phyloP scores from a whole-genome alignment of 2,888 invertebrate species.

The Petrophora chlorosata region DNA sequence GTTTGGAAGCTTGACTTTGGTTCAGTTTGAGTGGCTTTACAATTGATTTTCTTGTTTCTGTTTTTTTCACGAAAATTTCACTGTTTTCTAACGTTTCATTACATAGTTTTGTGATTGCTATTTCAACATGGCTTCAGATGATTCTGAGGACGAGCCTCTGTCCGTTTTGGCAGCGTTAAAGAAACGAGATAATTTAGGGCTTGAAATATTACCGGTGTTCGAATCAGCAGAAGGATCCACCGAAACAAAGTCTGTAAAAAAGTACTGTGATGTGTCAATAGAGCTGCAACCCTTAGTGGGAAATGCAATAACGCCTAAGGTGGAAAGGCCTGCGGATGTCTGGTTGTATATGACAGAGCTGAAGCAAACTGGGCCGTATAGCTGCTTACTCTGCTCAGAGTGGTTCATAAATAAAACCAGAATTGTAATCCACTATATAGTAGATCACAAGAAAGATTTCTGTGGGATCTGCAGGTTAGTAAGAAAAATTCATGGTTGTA shows the following conservation, averaged over 20 bases:
- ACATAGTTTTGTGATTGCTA: no score
- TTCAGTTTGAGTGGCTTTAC: no score
- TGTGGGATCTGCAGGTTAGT: slow-evolving; percentile 79
- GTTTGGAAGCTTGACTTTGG: no score
- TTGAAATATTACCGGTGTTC: slow-evolving; percentile 29
- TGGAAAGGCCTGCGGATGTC: slow-evolving; percentile 71
- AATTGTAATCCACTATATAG: slow-evolving; percentile 74
- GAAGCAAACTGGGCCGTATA: slow-evolving; percentile 73
- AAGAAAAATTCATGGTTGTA: no score
- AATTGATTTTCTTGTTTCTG: no score
- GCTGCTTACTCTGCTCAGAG: slow-evolving; percentile 73
- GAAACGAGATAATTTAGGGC: slow-evolving; percentile 36
- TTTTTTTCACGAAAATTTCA: no score
- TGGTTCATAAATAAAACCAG: slow-evolving; percentile 78
- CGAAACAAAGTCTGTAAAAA: slow-evolving; percentile 45
- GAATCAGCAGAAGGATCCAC: no score
- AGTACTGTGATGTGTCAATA: slow-evolving; percentile 43
- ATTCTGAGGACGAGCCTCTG: slow-evolving; percentile 77
- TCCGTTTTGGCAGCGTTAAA: slow-evolving; percentile 67
- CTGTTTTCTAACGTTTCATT: no score
- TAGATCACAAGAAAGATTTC: slow-evolving; percentile 79
- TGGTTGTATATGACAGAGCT: slow-evolving; percentile 80
- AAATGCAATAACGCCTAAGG: slow-evolving; percentile 36
- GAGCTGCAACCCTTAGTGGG: slow-evolving; percentile 38
- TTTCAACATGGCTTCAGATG: slow-evolving; percentile 51